phyloP scores from a whole-genome alignment of 2,113 vertebrate species.

The Crocuta crocuta region DNA sequence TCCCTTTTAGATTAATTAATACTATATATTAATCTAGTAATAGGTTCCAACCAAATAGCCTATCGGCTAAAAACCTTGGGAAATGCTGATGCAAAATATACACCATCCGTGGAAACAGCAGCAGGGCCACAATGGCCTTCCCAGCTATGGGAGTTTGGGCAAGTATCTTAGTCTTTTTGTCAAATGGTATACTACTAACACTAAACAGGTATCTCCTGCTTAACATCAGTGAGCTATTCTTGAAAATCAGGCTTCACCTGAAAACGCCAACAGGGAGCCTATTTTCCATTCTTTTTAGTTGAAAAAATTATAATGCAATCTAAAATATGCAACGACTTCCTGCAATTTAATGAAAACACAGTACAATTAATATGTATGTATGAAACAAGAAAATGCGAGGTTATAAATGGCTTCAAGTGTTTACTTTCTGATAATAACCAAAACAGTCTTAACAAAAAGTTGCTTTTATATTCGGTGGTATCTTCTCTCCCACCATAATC shows the following conservation, averaged over 20 bases:
- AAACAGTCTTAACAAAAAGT: not conserved
- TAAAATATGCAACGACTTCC: not conserved
- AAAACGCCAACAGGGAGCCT: not conserved
- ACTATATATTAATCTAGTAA: not conserved
- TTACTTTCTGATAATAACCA: not conserved
- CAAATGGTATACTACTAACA: not conserved
- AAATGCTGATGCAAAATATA: not conserved
- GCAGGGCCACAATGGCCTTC: not conserved
- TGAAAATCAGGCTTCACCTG: not conserved
- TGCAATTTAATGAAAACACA: not conserved
- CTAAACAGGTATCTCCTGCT: not conserved
- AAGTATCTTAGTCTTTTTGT: not conserved
- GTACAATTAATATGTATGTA: not conserved
- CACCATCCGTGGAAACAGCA: not conserved
- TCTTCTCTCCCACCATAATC: not conserved
- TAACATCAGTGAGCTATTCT: not conserved
- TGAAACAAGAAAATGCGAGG: not conserved
- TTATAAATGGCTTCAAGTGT: not conserved
- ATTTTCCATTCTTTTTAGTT: conserved; percentile 18
- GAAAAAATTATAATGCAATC: not conserved
- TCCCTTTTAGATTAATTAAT: not conserved
- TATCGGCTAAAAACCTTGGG: not conserved
- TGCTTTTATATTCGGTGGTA: not conserved
- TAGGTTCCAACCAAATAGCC: not conserved
- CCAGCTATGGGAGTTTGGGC: not conserved